Evolutionary conservation across 2,797 vertebrate genomes (phyloP).

Genomic region (Rhodeus uyekii): DNA sequence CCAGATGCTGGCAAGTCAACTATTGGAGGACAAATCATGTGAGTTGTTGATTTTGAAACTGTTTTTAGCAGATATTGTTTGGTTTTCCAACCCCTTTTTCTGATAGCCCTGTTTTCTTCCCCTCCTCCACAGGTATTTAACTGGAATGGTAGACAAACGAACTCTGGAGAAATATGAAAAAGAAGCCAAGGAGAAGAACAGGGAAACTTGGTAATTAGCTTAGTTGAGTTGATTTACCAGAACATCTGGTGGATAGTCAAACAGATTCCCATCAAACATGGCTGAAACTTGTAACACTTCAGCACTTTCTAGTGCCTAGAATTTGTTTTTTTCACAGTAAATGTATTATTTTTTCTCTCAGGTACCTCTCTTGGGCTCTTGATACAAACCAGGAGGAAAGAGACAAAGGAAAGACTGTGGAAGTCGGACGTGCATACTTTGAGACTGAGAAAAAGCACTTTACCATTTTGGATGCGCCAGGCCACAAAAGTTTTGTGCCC

Average conservation of each 20-base stretch:
- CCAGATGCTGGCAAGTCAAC: slow-evolving; percentile 97
- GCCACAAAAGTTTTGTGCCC: slow-evolving; percentile 98
- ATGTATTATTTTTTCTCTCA: slow-evolving; percentile 62
- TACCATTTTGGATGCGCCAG: slow-evolving; percentile 96
- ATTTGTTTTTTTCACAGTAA: slow-evolving; percentile 13
- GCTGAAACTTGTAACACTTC: neutral
- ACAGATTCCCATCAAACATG: neutral
- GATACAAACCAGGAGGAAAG: slow-evolving; percentile 98
- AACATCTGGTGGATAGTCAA: neutral
- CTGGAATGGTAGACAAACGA: slow-evolving; percentile 98
- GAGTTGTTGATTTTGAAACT: slow-evolving; percentile 66
- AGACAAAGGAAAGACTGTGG: slow-evolving; percentile 98
- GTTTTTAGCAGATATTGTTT: neutral
- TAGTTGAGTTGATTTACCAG: neutral
- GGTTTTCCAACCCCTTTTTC: neutral
- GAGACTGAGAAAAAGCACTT: slow-evolving; percentile 98
- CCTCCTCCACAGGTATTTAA: slow-evolving; percentile 87
- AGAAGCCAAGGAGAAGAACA: slow-evolving; percentile 99
- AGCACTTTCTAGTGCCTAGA: neutral
- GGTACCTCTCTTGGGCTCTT: slow-evolving; percentile 98
- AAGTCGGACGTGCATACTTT: slow-evolving; percentile 96
- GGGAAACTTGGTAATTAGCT: slow-evolving; percentile 91
- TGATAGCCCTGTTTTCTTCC: slow-evolving; percentile 1
- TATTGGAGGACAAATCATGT: slow-evolving; percentile 99
- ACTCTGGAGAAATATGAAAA: slow-evolving; percentile 98